Evolutionary conservation across 2,888 invertebrate genomes (phyloP), one percentile per base, ranked within the genome.

Genomic region (Altica lythri): DNA sequence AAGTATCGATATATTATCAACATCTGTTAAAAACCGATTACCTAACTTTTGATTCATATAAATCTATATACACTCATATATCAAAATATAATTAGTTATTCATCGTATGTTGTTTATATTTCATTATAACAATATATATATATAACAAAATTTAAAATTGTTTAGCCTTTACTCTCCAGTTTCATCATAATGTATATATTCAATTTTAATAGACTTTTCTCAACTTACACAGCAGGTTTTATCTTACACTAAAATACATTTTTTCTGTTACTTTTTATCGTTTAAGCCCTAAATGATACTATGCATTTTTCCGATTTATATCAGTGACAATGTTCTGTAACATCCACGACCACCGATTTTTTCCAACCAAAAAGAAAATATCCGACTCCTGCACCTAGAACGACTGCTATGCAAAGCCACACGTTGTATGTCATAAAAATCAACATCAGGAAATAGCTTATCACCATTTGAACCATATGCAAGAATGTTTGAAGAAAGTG

Each of bases 381-480:
- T 14, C 96, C 96, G 8, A 89, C 82, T 1, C 90, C 93, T 1
- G 94, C 92, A 32, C 96, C 96, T 6, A 91, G 72, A 1, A 94
- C 89, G 1, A 95, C 91, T 0, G 94, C 92, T 40, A 92, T 74
- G 75, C 95, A 95, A 54, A 97, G 81, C 92, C 94, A 96, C 12
- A 89, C 86, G 73, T 96, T 96, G 83, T 93, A 96, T 1, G 95
- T 95, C 96, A 96, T 96, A 75, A 96, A 95, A 65, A 95, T 91
- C 75, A 96, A 79, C 96, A 96, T 96, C 43, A 96, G 82, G 77
- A 95, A 88, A 78, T 96, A 95, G 64, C 94, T 92, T 59, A 95
- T 80, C 53, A 92, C 83, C 70, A 96, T 91, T 79, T 95, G 95
- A 13, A 95, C 70, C 58, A 94, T 86, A 73, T 96, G 95, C 12